Conservation (phyloP, 2,888 invertebrate genomes). For the Plagiodera versicolora region DNA sequence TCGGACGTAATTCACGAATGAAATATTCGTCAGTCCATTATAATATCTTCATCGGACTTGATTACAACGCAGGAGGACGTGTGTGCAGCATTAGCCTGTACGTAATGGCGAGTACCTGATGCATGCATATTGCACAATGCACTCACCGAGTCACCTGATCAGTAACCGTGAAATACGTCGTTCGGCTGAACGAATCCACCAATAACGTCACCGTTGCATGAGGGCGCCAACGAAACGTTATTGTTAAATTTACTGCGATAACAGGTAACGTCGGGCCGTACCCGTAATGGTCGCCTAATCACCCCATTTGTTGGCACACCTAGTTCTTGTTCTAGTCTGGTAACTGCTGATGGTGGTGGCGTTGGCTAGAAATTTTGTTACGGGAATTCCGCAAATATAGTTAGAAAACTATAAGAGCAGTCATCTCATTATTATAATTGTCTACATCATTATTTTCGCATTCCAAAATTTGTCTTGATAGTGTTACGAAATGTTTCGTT, state of each 20-base stretch:
- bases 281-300: neutral
- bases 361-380: too few relatives aligned
- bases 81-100: neutral
- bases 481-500: too few relatives aligned
- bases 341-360: too few relatives aligned
- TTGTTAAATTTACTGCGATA: neutral
- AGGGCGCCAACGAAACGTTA: neutral
- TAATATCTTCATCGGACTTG: too few relatives aligned
- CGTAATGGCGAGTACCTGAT: neutral
- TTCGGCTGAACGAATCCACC: neutral
- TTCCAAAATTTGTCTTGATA: too few relatives aligned
- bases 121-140: neutral
- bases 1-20: too few relatives aligned
- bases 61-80: neutral
- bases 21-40: too few relatives aligned
- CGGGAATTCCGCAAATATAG: too few relatives aligned
- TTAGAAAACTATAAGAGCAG: too few relatives aligned
- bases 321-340: neutral
- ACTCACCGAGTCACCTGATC: neutral
- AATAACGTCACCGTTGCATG: neutral
- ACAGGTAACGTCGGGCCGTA: neutral
- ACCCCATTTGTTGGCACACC: neutral
- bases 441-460: too few relatives aligned
- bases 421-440: too few relatives aligned
- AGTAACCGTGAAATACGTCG: neutral